A percentile compares a stretch with the other conserved stretches of the same genome.
Evolutionary conservation across 2,797 vertebrate species (phyloP).

Genomic region (Silurus lanzhouensis): DNA sequence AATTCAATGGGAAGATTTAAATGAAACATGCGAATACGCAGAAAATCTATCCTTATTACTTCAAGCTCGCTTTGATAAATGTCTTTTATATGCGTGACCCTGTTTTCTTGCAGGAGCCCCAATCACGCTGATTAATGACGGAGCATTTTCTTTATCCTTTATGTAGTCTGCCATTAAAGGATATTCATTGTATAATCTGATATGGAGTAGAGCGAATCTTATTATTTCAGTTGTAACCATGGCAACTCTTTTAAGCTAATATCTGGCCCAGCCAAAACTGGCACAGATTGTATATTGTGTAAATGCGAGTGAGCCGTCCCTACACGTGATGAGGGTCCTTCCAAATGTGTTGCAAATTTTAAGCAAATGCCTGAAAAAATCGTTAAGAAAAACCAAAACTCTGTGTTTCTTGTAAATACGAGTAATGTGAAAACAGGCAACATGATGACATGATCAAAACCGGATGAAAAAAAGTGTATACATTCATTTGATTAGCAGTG

Average conservation of each 20-base stretch:
- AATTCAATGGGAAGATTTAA: neutral
- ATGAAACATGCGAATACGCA: neutral
- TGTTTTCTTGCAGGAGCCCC: neutral
- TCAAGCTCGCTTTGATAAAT: neutral
- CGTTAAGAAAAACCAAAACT: neutral
- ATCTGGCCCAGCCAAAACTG: neutral
- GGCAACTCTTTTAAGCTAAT: neutral
- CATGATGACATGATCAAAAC: neutral
- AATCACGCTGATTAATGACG: neutral
- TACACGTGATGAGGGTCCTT: neutral
- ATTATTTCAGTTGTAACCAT: neutral
- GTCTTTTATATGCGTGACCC: neutral
- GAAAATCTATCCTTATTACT: neutral
- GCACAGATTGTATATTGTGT: too few relatives aligned
- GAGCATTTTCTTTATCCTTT: neutral
- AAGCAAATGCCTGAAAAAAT: conserved; percentile 6
- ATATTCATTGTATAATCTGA: neutral
- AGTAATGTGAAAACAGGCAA: neutral
- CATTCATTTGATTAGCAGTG: neutral
- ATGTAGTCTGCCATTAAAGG: neutral
- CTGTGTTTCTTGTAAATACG: too few relatives aligned
- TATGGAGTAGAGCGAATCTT: neutral
- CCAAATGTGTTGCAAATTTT: conserved; percentile 3
- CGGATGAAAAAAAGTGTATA: neutral
- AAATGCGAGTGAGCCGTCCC: neutral